Evolutionary conservation across 2,797 vertebrate genomes (phyloP).

Genomic region (Gambelia wislizenii): DNA sequence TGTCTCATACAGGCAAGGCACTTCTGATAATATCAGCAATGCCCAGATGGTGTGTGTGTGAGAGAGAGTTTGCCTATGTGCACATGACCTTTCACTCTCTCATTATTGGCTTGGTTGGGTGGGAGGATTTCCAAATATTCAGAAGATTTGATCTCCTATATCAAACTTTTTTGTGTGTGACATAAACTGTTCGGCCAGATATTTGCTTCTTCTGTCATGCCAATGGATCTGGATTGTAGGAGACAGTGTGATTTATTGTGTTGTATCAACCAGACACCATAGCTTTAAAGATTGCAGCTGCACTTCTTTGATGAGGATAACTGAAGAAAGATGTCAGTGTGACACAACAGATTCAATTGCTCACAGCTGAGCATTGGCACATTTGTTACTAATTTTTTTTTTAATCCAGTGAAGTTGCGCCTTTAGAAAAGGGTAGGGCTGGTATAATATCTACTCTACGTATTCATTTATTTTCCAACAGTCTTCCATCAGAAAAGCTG

Average conservation of each 20-base stretch:
- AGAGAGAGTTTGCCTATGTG: not conserved
- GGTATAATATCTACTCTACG: not conserved
- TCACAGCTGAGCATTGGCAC: conserved; percentile 15
- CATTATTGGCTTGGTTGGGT: not conserved
- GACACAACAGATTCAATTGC: conserved; percentile 24
- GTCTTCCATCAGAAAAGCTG: not conserved
- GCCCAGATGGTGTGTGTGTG: not conserved
- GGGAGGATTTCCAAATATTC: not conserved
- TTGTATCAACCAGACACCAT: conserved; percentile 35
- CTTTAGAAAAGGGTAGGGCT: not conserved
- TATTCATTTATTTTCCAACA: not conserved
- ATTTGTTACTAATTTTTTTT: not conserved
- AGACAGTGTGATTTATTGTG: conserved; percentile 26
- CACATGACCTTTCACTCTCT: not conserved
- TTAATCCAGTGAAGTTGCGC: not conserved
- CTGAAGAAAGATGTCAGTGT: conserved; percentile 22
- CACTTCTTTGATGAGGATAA: conserved; percentile 28
- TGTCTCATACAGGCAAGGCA: not conserved
- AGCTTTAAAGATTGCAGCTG: conserved; percentile 23
- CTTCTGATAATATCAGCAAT: not conserved
- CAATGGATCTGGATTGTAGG: conserved; percentile 11
- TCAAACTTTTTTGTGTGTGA: conserved; percentile 1
- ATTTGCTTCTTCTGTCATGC: conserved; percentile 17
- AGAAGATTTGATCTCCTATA: not conserved
- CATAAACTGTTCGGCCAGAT: conserved; percentile 12